Percentiles rank a stretch among this genome's conserved stretches.
Evolutionary conservation across 2,888 invertebrate species (phyloP).

Genomic region (Epsilonema sp.): DNA sequence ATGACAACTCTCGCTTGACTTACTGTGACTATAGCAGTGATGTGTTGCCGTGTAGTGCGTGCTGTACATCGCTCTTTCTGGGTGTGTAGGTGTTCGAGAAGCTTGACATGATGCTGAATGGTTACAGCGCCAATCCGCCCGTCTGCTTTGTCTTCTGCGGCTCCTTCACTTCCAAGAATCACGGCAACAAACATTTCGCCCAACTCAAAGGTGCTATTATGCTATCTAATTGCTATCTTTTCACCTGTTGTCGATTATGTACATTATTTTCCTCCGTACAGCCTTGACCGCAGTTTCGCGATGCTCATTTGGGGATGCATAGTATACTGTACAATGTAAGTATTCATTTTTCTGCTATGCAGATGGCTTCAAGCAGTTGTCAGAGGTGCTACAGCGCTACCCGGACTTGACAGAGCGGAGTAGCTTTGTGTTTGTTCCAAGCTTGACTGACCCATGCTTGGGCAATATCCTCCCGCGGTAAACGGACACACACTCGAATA

Average conservation of each 20-base stretch:
- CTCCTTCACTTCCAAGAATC: conserved; percentile 48
- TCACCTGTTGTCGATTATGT: background rate
- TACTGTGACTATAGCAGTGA: no score
- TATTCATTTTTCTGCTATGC: no score
- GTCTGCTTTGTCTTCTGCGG: conserved; percentile 80
- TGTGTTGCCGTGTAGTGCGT: no score
- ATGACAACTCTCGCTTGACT: no score
- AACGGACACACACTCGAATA: background rate
- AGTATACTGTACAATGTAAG: no score
- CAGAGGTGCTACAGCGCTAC: conserved; percentile 50
- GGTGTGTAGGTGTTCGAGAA: no score
- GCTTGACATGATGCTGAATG: no score
- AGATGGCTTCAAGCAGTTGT: conserved; percentile 37
- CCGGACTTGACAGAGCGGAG: conserved; percentile 47
- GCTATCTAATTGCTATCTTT: background rate
- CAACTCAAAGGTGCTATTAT: background rate
- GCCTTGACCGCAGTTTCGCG: no score
- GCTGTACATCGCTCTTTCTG: no score
- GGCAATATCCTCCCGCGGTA: conserved; percentile 47
- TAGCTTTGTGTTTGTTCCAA: conserved; percentile 75
- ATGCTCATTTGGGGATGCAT: background rate
- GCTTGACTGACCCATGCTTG: conserved; percentile 38
- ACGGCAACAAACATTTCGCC: conserved; percentile 18
- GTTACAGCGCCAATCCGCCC: conserved; percentile 56
- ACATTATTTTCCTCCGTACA: background rate